Conservation (phyloP, 1,140 invertebrate genomes). For the Apis mellifera region DNA sequence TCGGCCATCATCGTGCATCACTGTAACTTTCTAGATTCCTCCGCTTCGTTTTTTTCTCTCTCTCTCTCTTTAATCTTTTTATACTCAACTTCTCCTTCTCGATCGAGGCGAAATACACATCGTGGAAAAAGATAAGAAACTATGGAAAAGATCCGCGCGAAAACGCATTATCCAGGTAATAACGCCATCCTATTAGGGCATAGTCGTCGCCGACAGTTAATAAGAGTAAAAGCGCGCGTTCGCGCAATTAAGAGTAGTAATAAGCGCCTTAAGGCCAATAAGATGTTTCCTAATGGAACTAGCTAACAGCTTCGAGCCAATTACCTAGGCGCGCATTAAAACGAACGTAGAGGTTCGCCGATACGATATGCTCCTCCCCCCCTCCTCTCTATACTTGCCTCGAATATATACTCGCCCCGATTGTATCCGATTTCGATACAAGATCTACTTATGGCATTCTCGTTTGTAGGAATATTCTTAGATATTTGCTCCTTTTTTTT, state of each 20-base stretch:
- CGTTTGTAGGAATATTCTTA: neutral
- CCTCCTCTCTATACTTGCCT: neutral
- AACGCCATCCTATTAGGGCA: constrained; percentile 59
- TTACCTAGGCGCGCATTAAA: constrained; percentile 66
- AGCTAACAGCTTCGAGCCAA: constrained; percentile 64
- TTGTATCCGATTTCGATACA: constrained; percentile 42
- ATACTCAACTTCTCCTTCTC: neutral
- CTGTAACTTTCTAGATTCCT: no score
- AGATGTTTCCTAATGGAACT: constrained; percentile 70
- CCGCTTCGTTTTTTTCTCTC: no score
- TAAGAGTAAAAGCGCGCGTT: constrained; percentile 69
- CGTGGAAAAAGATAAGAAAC: neutral
- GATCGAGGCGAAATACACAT: neutral
- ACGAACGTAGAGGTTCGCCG: constrained; percentile 48
- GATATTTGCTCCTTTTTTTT: neutral
- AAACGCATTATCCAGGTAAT: constrained; percentile 67
- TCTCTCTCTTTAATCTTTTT: no score
- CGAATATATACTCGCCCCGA: constrained; percentile 35
- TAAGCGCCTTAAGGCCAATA: constrained; percentile 70
- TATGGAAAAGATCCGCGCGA: constrained; percentile 55
- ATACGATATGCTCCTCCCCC: constrained; percentile 14
- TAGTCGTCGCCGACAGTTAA: constrained; percentile 67
- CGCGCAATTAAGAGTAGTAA: constrained; percentile 66
- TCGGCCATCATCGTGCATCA: no score
- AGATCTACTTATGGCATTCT: neutral